A percentile compares a stretch with the other conserved stretches of the same genome.
Evolutionary conservation across 2,113 vertebrate genomes (phyloP).

Genomic region (Ceyx cyanopectus): DNA sequence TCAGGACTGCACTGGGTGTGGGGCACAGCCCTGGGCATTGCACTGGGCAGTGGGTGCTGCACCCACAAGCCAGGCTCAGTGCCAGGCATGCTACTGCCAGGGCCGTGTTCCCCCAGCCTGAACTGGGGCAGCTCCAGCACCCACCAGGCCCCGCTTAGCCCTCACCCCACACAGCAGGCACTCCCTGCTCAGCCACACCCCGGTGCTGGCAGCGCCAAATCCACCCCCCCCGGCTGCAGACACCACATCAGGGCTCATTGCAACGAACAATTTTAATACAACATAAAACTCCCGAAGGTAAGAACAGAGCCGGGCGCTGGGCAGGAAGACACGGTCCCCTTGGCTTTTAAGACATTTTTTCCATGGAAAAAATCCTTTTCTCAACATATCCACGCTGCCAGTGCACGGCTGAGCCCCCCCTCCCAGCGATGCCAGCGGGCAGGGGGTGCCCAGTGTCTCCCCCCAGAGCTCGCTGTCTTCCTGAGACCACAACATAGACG

Average conservation of each 20-base stretch:
- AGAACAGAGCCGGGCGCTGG: not conserved
- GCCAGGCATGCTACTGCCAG: not conserved
- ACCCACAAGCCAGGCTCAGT: not conserved
- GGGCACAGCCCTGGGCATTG: not conserved
- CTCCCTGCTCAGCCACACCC: not conserved
- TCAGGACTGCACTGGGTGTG: not conserved
- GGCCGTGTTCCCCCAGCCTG: not conserved
- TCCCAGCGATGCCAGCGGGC: accelerated
- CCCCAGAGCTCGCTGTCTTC: not conserved
- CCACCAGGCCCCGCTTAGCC: not conserved
- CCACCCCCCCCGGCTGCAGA: not conserved
- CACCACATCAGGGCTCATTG: not conserved
- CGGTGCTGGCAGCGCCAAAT: accelerated
- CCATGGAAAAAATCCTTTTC: not conserved
- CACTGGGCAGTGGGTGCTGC: not conserved
- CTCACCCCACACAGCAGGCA: accelerated
- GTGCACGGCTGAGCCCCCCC: accelerated
- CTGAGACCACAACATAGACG: not conserved
- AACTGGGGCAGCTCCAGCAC: not conserved
- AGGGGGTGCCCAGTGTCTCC: not conserved
- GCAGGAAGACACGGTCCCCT: not conserved
- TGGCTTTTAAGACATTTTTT: not conserved
- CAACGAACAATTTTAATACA: conserved; percentile 45
- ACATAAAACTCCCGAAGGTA: not conserved
- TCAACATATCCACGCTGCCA: accelerated